Evolutionary conservation across 2,113 vertebrate species (phyloP).

Genomic region (Pseudonaja textilis): DNA sequence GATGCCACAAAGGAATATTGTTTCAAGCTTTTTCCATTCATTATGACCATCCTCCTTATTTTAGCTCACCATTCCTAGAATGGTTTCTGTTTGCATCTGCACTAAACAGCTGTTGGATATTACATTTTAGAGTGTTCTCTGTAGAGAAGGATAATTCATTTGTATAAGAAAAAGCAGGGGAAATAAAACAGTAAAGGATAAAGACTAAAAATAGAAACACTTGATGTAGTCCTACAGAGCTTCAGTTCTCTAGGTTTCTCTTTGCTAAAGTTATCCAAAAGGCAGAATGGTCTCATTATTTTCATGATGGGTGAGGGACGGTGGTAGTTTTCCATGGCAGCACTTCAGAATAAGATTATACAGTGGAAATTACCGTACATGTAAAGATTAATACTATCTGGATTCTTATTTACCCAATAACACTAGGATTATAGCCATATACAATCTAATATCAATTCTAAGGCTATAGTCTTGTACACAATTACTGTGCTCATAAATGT

Average conservation of each 20-base stretch:
- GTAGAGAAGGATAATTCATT: not conserved
- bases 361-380: slow-evolving; percentile 22
- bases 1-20: not conserved
- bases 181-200: not conserved
- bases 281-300: slow-evolving; percentile 40
- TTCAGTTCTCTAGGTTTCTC: slow-evolving; percentile 18
- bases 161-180: not conserved
- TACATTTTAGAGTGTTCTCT: slow-evolving; percentile 9
- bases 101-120: slow-evolving; percentile 4
- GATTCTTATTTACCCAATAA: slow-evolving; percentile 3
- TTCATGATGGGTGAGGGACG: not conserved
- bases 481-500: not conserved
- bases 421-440: not conserved
- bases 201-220: not conserved
- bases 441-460: not conserved
- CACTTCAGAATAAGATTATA: slow-evolving; percentile 8
- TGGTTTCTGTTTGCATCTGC: not conserved
- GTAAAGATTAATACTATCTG: slow-evolving; percentile 12
- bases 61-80: not conserved
- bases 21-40: not conserved
- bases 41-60: not conserved
- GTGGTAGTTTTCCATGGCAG: slow-evolving; percentile 18
- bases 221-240: not conserved
- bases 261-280: slow-evolving; percentile 30
- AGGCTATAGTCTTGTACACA: not conserved